Conservation (phyloP, 2,113 vertebrate species). For the Brachypteracias leptosomus region DNA sequence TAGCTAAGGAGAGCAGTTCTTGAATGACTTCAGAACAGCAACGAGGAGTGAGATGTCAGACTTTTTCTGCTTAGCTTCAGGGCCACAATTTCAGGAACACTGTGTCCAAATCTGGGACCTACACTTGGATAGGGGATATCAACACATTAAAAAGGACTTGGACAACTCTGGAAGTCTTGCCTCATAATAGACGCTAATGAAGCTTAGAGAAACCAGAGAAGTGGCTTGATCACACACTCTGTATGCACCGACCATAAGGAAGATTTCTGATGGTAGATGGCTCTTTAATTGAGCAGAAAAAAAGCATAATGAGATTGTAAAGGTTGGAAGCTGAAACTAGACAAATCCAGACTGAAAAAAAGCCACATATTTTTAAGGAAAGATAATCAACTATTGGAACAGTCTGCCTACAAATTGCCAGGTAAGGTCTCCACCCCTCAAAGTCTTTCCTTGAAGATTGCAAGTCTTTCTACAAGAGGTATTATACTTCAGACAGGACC, state of each 20-base stretch:
- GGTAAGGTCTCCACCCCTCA: background rate
- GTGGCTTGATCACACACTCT: background rate
- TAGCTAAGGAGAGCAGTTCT: background rate
- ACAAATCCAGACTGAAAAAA: constrained; percentile 15
- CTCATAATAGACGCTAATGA: constrained; percentile 18
- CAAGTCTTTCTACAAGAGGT: background rate
- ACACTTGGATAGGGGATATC: background rate
- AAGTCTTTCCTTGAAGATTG: background rate
- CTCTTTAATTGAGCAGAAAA: constrained; percentile 50
- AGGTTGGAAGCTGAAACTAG: background rate
- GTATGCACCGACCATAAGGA: background rate
- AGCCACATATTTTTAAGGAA: background rate
- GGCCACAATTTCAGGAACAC: background rate
- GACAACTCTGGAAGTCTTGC: background rate
- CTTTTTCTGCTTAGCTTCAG: background rate
- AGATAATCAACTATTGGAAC: constrained; percentile 3
- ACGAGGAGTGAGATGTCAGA: background rate
- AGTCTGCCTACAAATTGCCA: background rate
- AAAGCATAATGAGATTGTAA: constrained; percentile 43
- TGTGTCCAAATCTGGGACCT: background rate
- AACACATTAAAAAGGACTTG: background rate
- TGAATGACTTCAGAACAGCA: background rate
- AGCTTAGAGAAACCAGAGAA: background rate
- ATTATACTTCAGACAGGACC: background rate
- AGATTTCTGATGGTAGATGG: constrained; percentile 15